These are phyloP conservation scores for Tenthredo amoena DNA, from an alignment of 2,888 invertebrate genomes.

Conservation along the genomic window DNA sequence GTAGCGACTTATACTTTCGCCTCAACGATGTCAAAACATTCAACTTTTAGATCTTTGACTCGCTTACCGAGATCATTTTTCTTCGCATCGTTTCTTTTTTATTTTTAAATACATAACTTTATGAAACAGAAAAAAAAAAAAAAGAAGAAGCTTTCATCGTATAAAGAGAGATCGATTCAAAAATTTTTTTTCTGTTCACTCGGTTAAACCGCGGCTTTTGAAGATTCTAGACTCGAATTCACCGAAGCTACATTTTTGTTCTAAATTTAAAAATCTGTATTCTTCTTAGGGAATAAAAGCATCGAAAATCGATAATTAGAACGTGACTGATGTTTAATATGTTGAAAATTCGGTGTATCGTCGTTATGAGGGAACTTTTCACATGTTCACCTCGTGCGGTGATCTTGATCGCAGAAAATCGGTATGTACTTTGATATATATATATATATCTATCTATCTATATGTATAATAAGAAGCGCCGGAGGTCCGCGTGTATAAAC, in stretches of 20 bases:
- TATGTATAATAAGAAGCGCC: neutral
- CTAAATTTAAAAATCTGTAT: too few relatives aligned
- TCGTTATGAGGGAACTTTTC: neutral
- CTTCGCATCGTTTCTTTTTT: neutral
- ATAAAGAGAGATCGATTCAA: too few relatives aligned
- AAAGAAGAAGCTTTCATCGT: too few relatives aligned
- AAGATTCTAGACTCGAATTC: too few relatives aligned
- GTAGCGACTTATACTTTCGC: neutral
- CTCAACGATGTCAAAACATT: slow-evolving; percentile 7
- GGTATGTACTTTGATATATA: neutral
- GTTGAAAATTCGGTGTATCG: neutral
- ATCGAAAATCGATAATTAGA: neutral
- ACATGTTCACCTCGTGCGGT: neutral
- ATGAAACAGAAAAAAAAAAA: too few relatives aligned
- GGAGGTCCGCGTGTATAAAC: neutral
- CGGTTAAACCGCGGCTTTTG: too few relatives aligned
- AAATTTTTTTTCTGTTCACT: too few relatives aligned
- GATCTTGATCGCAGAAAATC: neutral
- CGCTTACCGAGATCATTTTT: neutral
- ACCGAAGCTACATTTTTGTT: too few relatives aligned
- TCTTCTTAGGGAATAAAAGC: neutral
- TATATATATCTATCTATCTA: neutral
- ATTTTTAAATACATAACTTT: too few relatives aligned
- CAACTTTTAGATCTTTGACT: neutral
- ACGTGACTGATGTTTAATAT: neutral